Evolutionary conservation across 2,113 vertebrate genomes (phyloP).

Genomic region (Poeciliopsis retropinna): DNA sequence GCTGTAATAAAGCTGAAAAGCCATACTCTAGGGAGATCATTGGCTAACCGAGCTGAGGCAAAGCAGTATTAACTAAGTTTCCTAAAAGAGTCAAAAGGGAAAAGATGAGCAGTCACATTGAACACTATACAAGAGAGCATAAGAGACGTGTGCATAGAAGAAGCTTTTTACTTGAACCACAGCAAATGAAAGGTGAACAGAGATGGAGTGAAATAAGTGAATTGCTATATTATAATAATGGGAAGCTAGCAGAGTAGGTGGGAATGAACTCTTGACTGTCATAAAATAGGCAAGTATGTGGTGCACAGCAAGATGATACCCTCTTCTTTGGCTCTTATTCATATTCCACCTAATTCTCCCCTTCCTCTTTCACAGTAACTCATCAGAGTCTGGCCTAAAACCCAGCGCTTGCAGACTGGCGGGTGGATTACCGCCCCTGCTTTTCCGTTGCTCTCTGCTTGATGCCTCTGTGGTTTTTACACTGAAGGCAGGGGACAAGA

Average conservation of each 20-base stretch:
- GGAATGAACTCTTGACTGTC: slow-evolving; percentile 25
- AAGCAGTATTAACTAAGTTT: slow-evolving; percentile 39
- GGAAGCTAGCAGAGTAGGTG: slow-evolving; percentile 6
- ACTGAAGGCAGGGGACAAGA: slow-evolving; percentile 48
- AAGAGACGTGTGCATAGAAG: slow-evolving; percentile 5
- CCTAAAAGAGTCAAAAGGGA: slow-evolving; percentile 23
- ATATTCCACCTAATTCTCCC: slow-evolving; percentile 35
- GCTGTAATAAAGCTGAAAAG: slow-evolving; percentile 32
- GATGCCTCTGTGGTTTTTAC: slow-evolving; percentile 48
- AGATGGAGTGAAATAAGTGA: slow-evolving; percentile 14
- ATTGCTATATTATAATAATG: slow-evolving; percentile 6
- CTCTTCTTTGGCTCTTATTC: slow-evolving; percentile 22
- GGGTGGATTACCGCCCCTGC: slow-evolving; percentile 65
- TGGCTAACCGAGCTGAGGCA: slow-evolving; percentile 41
- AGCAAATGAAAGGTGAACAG: slow-evolving; percentile 2
- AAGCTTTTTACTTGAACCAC: slow-evolving; percentile 5
- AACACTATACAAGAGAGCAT: slow-evolving; percentile 1
- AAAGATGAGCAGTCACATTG: slow-evolving; percentile 17
- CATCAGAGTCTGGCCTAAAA: slow-evolving; percentile 58
- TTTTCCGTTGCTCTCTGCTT: slow-evolving; percentile 47
- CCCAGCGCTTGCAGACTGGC: slow-evolving; percentile 40
- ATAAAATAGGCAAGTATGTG: slow-evolving; percentile 21
- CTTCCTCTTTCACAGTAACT: slow-evolving; percentile 52
- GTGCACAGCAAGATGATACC: slow-evolving; percentile 19
- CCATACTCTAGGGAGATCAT: slow-evolving; percentile 39